Evolutionary conservation across 2,888 invertebrate genomes (phyloP), one percentile per base, ranked within the genome.

Genomic region (Spisula solida): DNA sequence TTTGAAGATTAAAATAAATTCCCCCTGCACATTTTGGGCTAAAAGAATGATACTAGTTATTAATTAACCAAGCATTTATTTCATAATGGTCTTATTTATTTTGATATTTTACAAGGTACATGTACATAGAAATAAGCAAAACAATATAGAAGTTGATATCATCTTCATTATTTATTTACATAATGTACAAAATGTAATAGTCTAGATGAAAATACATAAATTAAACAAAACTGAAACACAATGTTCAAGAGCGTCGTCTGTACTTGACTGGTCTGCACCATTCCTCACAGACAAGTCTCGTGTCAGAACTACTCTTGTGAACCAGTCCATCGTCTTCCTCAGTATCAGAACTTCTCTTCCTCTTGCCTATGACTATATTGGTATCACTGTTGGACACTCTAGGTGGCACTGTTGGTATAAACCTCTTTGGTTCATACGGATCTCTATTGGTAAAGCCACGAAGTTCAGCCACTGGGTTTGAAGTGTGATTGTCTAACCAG

Each of bases 341-440:
- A 18, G n/a, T 12, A 41, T 60, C 82, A 41, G 41, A 25, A 12
- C 0, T 20, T 60, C 60, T 60, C 60, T 82, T 82, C 8, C 82
- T 29, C 66, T 82, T 82, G n/a, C 82, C 82, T n/a, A 82, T 25
- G 8, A 60, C n/a, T 0, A 82, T 29, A 25, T 60, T 82, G 29
- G 82, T 82, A 20, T 82, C 82, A 82, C 82, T 82, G 34, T 34
- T 82, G 14, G 41, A 60, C 16, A 41, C 60, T 66, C 82, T 60
- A 6, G 82, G 82, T 41, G 10, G n/a, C 18, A 66, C 25, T 10
- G 41, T n/a, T 2, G 66, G 34, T 20, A 82, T 66, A 41, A 41
- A 60, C 60, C 82, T 82, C 34, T 82, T 66, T 18, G 66, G 82
- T 29, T 82, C 82, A n/a, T 66, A 82, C 20, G 66, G 34, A 31